Conservation (phyloP, 2,888 invertebrate genomes). For the Corythucha ciliata region DNA sequence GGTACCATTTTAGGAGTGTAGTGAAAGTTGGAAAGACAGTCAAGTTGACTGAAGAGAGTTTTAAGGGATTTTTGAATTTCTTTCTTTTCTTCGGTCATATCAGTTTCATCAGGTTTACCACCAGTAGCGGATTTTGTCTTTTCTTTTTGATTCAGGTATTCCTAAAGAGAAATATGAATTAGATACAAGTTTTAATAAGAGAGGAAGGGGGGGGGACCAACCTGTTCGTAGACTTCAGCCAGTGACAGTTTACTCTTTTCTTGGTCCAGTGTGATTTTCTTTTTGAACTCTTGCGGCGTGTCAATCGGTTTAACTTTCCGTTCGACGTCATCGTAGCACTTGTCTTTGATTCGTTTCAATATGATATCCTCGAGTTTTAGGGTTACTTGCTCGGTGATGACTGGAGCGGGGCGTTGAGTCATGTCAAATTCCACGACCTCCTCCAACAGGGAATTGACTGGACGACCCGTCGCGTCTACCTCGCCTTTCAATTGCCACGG, state of each 20-base stretch:
- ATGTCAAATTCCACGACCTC: conserved; percentile 86
- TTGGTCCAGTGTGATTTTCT: conserved; percentile 78
- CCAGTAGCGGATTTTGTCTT: conserved; percentile 14
- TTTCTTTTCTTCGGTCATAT: conserved; percentile 48
- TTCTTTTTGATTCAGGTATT: conserved; percentile 50
- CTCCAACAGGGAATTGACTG: conserved; percentile 85
- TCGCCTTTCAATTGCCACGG: conserved; percentile 49
- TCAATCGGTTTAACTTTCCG: conserved; percentile 76
- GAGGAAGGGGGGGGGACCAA: conserved; percentile 30
- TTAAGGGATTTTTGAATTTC: conserved; percentile 46
- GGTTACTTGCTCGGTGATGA: conserved; percentile 86
- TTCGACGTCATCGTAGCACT: conserved; percentile 88
- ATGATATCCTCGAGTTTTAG: conserved; percentile 81
- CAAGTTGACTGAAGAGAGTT: conserved; percentile 73
- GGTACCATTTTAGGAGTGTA: conserved; percentile 70
- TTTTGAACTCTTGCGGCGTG: conserved; percentile 74
- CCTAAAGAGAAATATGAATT: conserved; percentile 43
- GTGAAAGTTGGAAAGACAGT: conserved; percentile 88
- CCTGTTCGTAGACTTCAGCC: conserved; percentile 84
- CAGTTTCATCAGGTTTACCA: conserved; percentile 14
- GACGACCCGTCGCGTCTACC: conserved; percentile 64
- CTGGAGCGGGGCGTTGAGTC: conserved; percentile 71
- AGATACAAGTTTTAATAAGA: background rate
- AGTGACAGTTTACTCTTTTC: conserved; percentile 90
- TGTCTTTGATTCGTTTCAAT: conserved; percentile 81